Percentiles rank a stretch among this genome's conserved stretches.
These are phyloP conservation scores for Rafetus swinhoei DNA, from an alignment of 2,113 vertebrate species.

Conservation along the genomic window DNA sequence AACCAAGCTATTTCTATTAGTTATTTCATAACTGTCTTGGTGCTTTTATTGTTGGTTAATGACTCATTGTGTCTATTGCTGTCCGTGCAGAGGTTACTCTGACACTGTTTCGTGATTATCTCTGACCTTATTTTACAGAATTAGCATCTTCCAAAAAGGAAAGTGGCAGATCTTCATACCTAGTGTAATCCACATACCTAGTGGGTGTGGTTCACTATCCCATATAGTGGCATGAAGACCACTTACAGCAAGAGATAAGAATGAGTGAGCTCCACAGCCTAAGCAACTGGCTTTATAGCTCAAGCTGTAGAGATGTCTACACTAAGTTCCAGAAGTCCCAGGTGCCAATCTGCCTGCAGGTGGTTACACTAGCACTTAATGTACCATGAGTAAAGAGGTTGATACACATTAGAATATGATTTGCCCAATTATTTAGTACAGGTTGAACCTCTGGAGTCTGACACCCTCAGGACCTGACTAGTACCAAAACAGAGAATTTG, in stretches of 20 bases:
- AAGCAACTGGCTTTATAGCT: no score
- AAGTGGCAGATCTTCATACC: background rate
- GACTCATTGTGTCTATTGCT: background rate
- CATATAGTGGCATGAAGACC: no score
- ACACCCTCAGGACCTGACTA: no score
- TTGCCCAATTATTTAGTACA: background rate
- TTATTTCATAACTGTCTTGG: background rate
- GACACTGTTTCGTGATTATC: background rate
- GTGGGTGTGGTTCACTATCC: no score
- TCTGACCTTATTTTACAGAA: background rate
- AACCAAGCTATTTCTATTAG: background rate
- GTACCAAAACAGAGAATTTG: no score
- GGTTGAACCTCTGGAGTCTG: no score
- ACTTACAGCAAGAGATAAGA: no score
- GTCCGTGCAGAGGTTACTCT: background rate
- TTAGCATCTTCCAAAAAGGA: background rate
- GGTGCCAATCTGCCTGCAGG: no score
- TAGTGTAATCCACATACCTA: background rate
- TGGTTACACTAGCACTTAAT: background rate
- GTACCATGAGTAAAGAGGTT: background rate
- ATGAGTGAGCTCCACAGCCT: no score
- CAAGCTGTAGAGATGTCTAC: no score
- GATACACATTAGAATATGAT: background rate
- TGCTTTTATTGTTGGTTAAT: background rate
- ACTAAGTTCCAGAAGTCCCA: no score